Percentiles rank a stretch among this genome's conserved stretches.
Conservation (phyloP, 2,888 invertebrate species). For the Crematogaster levior region DNA sequence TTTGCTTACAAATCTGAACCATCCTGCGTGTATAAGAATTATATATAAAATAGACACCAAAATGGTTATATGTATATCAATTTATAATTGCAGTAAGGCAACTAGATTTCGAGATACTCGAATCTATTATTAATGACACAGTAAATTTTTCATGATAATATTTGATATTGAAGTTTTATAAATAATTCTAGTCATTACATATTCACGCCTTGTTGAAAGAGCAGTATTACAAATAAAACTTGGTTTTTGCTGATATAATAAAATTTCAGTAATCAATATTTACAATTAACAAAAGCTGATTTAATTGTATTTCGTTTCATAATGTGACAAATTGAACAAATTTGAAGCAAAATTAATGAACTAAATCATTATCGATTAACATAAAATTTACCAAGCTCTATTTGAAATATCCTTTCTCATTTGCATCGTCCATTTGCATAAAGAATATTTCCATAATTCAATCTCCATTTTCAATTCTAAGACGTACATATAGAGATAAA, state of each 20-base stretch:
- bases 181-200: constrained; percentile 9
- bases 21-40: constrained; percentile 64
- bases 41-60: constrained; percentile 79
- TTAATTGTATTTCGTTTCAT: background rate
- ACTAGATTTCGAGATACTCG: constrained; percentile 78
- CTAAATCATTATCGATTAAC: background rate
- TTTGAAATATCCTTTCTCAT: constrained; percentile 55
- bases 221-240: constrained; percentile 21
- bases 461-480: constrained; percentile 22
- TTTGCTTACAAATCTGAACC: background rate
- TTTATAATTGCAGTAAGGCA: constrained; percentile 82
- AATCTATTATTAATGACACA: constrained; percentile 77
- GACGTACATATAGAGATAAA: constrained; percentile 32
- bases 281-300: constrained; percentile 10
- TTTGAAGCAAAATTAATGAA: constrained; percentile 24
- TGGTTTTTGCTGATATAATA: background rate
- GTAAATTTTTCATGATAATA: constrained; percentile 56
- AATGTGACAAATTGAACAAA: background rate
- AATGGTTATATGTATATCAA: constrained; percentile 72
- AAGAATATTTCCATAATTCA: constrained; percentile 22
- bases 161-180: constrained; percentile 24
- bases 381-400: constrained; percentile 49
- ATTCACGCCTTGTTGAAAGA: background rate
- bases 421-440: background rate
- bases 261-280: background rate